A percentile compares a stretch with the other conserved stretches of the same genome.
phyloP scores from a whole-genome alignment of 2,888 invertebrate species.

The Reticulitermes lucifugus region DNA sequence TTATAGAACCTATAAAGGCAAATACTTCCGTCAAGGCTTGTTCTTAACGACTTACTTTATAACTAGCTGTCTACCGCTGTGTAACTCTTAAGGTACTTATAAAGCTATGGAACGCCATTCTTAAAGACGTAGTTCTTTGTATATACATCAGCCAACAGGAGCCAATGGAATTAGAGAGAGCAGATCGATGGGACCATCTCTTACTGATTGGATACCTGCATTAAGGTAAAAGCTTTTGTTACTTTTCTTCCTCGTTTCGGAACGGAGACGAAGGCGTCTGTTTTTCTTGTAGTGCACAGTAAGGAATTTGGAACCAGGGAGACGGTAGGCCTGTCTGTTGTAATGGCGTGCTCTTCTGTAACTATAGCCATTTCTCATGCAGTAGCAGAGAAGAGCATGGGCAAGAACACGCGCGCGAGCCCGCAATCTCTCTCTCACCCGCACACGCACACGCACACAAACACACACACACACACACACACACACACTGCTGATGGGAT shows the following conservation, averaged over 20 bases:
- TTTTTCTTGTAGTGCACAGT: not conserved
- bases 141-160: not conserved
- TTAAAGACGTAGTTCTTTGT: not conserved
- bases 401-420: not conserved
- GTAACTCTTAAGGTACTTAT: not conserved
- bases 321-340: not conserved
- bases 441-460: too few species aligned
- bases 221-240: conserved; percentile 46
- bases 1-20: too few species aligned
- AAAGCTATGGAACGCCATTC: not conserved
- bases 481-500: too few species aligned
- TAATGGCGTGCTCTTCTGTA: conserved; percentile 22
- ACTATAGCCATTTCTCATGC: conserved; percentile 39
- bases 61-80: not conserved
- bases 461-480: too few species aligned
- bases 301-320: conserved; percentile 19
- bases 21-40: not conserved
- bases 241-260: not conserved
- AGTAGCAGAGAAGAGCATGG: not conserved
- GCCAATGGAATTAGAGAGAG: conserved; percentile 22
- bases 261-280: conserved; percentile 3
- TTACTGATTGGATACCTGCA: conserved; percentile 45
- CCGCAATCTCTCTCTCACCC: too few species aligned
- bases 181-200: conserved; percentile 40
- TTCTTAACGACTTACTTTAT: not conserved